Percentiles rank a stretch among this genome's conserved stretches.
Evolutionary conservation across 2,113 vertebrate genomes (phyloP).

Genomic region (Bambusicola thoracicus): DNA sequence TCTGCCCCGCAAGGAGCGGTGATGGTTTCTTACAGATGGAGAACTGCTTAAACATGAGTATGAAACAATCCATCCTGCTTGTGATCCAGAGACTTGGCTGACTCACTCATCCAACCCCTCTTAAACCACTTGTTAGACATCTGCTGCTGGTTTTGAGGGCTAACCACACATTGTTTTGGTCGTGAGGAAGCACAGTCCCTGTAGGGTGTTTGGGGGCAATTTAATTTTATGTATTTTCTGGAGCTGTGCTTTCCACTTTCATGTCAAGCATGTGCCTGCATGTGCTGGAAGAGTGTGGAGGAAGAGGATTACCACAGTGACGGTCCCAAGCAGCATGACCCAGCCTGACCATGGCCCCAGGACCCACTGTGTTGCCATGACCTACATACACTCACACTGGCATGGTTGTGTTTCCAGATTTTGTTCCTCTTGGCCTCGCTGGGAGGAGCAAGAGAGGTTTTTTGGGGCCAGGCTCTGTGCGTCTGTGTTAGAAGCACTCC

Average conservation of each 20-base stretch:
- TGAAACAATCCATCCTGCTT: not conserved
- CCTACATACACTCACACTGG: not conserved
- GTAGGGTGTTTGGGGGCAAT: not conserved
- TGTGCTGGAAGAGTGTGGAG: not conserved
- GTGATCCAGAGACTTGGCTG: slow-evolving; percentile 29
- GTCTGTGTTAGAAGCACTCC: not conserved
- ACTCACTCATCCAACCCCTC: slow-evolving; percentile 15
- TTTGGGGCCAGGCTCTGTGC: not conserved
- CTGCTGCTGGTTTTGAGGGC: not conserved
- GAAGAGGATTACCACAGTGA: rapidly evolving
- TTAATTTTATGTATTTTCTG: not conserved
- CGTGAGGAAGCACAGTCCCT: not conserved
- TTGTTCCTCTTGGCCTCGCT: slow-evolving; percentile 17
- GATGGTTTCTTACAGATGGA: not conserved
- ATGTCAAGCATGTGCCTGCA: not conserved
- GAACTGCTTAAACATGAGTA: not conserved
- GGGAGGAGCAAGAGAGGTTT: not conserved
- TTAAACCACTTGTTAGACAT: slow-evolving; percentile 23
- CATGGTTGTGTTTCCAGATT: not conserved
- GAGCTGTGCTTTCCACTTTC: not conserved
- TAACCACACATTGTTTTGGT: not conserved
- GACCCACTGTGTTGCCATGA: not conserved
- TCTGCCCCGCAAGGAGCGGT: not conserved
- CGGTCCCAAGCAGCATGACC: not conserved
- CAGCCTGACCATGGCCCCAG: not conserved